Percentiles rank a stretch among this genome's conserved stretches.
Conservation (phyloP, 2,888 invertebrate genomes). For the Cacoxenus indagator region DNA sequence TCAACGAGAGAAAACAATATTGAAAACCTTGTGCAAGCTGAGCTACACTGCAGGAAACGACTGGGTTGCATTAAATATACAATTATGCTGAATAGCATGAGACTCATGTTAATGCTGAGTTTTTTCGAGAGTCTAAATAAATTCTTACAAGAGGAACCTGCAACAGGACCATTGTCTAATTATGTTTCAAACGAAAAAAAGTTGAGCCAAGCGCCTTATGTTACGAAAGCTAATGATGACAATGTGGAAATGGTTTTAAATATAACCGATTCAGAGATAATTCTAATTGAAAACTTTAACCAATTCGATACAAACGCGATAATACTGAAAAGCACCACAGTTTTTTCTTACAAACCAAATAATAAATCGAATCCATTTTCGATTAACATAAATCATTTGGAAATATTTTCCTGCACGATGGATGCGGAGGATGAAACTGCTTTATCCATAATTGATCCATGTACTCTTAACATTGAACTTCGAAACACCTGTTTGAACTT, state of each 20-base stretch:
- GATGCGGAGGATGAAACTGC: slow-evolving; percentile 94
- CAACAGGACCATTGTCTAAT: not conserved
- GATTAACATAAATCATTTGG: slow-evolving; percentile 89
- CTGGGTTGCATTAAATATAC: slow-evolving; percentile 83
- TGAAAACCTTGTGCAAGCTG: slow-evolving; percentile 77
- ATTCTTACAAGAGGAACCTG: slow-evolving; percentile 76
- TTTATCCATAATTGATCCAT: slow-evolving; percentile 93
- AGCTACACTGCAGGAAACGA: slow-evolving; percentile 81
- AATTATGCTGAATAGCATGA: slow-evolving; percentile 92
- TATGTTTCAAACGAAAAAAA: not conserved
- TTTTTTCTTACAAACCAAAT: slow-evolving; percentile 82
- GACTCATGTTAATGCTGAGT: slow-evolving; percentile 92
- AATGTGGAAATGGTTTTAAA: slow-evolving; percentile 86
- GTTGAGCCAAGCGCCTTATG: not conserved
- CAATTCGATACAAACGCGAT: slow-evolving; percentile 93
- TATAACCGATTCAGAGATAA: slow-evolving; percentile 94
- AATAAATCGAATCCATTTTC: slow-evolving; percentile 82
- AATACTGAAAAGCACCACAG: slow-evolving; percentile 92
- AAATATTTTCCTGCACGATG: slow-evolving; percentile 92
- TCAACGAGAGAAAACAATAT: slow-evolving; percentile 71
- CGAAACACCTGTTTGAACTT: slow-evolving; percentile 72
- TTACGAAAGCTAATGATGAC: slow-evolving; percentile 23
- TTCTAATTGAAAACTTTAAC: slow-evolving; percentile 92
- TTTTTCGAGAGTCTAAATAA: slow-evolving; percentile 91
- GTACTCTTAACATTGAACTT: slow-evolving; percentile 84